A percentile compares a stretch with the other conserved stretches of the same genome.
Conservation (phyloP, 2,888 invertebrate species). For the Cactoblastis cactorum region DNA sequence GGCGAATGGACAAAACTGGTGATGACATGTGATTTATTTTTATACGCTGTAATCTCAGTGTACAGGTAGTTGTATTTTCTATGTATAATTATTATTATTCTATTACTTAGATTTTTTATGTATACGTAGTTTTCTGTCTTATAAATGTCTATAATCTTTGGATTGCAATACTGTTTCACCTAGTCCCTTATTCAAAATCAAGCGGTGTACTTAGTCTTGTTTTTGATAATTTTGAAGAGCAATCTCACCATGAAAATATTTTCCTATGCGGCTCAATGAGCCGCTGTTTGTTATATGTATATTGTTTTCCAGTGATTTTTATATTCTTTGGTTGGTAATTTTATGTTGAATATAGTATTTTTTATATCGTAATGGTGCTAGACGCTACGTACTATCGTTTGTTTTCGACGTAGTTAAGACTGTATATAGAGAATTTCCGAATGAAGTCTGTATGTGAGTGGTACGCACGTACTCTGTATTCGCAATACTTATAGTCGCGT, state of each 20-base stretch:
- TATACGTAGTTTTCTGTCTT: constrained; percentile 53
- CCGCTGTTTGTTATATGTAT: constrained; percentile 53
- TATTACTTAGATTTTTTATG: constrained; percentile 46
- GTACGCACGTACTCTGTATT: constrained; percentile 18
- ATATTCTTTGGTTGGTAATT: constrained; percentile 68
- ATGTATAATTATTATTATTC: constrained; percentile 49
- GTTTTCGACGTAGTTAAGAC: constrained; percentile 56
- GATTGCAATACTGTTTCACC: constrained; percentile 64
- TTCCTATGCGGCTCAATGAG: constrained; percentile 32
- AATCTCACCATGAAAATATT: constrained; percentile 24
- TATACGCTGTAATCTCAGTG: constrained; percentile 66
- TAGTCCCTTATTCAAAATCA: constrained; percentile 69
- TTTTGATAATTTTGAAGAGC: constrained; percentile 36
- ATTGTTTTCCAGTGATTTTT: constrained; percentile 53
- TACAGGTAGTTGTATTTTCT: constrained; percentile 52
- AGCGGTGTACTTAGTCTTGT: constrained; percentile 46
- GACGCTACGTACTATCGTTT: constrained; percentile 66
- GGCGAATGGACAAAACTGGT: constrained; percentile 35
- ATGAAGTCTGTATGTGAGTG: constrained; percentile 31
- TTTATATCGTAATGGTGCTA: constrained; percentile 77
- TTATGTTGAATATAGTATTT: constrained; percentile 70
- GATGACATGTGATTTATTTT: constrained; percentile 69
- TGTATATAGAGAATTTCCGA: constrained; percentile 51
- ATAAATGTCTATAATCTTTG: constrained; percentile 51
- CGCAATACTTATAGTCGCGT: constrained; percentile 27